Evolutionary conservation across 2,888 invertebrate species (phyloP).

Genomic region (Agrilus mali): DNA sequence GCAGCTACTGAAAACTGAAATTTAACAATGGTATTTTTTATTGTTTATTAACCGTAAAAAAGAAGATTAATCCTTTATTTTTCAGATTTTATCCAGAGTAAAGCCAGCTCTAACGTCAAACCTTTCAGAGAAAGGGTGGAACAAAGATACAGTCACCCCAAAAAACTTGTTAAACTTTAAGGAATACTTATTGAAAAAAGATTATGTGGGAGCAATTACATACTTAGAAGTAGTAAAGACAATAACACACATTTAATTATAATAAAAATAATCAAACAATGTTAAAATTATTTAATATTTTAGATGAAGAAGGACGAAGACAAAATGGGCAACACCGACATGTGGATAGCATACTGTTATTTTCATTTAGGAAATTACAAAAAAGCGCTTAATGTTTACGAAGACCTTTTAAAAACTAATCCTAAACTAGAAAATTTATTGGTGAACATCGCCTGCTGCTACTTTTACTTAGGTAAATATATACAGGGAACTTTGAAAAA

Average conservation of each 20-base stretch:
- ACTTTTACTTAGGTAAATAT: constrained; percentile 81
- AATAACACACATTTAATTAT: neutral
- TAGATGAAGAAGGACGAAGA: constrained; percentile 44
- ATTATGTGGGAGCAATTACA: constrained; percentile 90
- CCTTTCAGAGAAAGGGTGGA: constrained; percentile 20
- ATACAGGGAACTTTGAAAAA: neutral
- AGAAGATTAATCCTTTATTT: constrained; percentile 9
- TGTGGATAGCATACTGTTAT: constrained; percentile 91
- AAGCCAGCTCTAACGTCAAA: constrained; percentile 59
- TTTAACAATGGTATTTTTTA: constrained; percentile 3
- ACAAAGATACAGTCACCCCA: constrained; percentile 13
- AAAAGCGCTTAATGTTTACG: constrained; percentile 62
- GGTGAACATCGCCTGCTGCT: constrained; percentile 83
- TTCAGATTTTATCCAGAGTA: constrained; percentile 67
- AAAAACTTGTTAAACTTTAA: constrained; percentile 69
- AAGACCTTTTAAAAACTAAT: constrained; percentile 40
- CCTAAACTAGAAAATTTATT: constrained; percentile 48
- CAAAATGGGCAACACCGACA: constrained; percentile 42
- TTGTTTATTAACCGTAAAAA: neutral
- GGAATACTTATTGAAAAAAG: constrained; percentile 77
- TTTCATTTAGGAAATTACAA: constrained; percentile 94
- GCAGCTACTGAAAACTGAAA: too few relatives aligned
- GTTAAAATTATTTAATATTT: constrained; percentile 12
- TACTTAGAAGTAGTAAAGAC: constrained; percentile 62
- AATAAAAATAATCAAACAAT: neutral